These are phyloP conservation scores for Saturnia pavonia DNA, from an alignment of 2,888 invertebrate genomes.

Conservation along the genomic window DNA sequence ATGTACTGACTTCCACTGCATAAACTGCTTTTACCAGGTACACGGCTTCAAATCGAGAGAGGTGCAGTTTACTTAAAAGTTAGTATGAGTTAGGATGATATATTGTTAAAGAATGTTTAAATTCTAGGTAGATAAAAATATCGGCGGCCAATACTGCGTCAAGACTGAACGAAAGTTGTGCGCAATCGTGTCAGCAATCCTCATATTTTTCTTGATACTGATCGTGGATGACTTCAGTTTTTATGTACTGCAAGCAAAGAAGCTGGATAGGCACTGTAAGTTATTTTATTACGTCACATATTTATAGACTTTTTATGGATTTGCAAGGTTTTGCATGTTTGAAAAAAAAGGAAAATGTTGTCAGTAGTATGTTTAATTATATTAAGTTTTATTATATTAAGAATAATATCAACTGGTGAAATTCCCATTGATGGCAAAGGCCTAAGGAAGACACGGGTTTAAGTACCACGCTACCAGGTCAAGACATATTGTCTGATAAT, in stretches of 20 bases:
- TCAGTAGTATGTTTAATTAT: too few species aligned
- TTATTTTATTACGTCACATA: constrained; percentile 15
- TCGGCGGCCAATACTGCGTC: constrained; percentile 66
- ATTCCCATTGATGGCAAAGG: too few species aligned
- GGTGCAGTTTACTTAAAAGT: too few species aligned
- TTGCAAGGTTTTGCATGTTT: background rate
- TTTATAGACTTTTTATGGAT: background rate
- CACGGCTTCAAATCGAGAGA: too few species aligned
- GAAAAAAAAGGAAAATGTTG: background rate
- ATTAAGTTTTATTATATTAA: background rate
- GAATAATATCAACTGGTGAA: background rate
- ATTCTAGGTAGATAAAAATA: constrained; percentile 67
- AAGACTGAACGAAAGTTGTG: constrained; percentile 68
- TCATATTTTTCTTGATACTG: constrained; percentile 68
- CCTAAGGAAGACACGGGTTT: too few species aligned
- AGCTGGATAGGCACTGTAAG: constrained; percentile 67
- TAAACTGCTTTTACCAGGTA: too few species aligned
- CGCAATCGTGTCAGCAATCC: constrained; percentile 61
- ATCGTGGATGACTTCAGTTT: constrained; percentile 72
- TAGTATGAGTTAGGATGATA: background rate
- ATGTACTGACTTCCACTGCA: too few species aligned
- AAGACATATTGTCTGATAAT: too few species aligned
- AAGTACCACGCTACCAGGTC: too few species aligned
- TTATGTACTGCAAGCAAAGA: constrained; percentile 66
- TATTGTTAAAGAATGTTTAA: background rate